Evolutionary conservation across 2,888 invertebrate species (phyloP).

Genomic region (Ectemnius continuus): DNA sequence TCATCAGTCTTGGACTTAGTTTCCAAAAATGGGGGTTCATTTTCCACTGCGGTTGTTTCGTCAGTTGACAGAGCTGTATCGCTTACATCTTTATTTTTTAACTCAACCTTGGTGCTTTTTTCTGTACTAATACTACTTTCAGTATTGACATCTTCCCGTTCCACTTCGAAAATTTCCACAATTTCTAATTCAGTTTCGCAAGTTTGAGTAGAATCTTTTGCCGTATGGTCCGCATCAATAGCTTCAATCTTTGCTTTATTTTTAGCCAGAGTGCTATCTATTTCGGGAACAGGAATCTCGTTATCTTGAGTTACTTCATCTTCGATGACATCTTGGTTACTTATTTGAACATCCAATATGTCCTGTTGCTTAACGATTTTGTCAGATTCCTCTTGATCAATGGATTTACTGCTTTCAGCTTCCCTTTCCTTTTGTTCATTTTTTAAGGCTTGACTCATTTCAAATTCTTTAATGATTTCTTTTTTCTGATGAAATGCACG

Average conservation of each 20-base stretch:
- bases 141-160: constrained; percentile 60
- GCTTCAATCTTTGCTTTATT: constrained; percentile 7
- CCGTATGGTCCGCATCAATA: constrained; percentile 5
- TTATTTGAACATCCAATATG: background rate
- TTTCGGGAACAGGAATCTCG: constrained; percentile 24
- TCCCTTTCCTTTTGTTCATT: constrained; percentile 64
- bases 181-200: constrained; percentile 68
- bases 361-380: constrained; percentile 3
- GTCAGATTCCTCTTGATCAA: constrained; percentile 8
- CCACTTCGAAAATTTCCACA: constrained; percentile 72
- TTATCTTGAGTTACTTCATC: constrained; percentile 17
- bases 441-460: constrained; percentile 74
- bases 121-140: constrained; percentile 17
- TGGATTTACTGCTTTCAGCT: constrained; percentile 47
- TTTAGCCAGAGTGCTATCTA: constrained; percentile 34
- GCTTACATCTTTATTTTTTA: constrained; percentile 12
- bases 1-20: constrained; percentile 25
- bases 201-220: constrained; percentile 35
- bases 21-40: background rate
- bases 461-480: constrained; percentile 75
- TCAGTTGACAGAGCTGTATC: background rate
- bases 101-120: constrained; percentile 21
- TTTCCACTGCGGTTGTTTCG: background rate
- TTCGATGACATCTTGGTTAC: constrained; percentile 21
- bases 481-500: constrained; percentile 79